phyloP scores from a whole-genome alignment of 2,113 vertebrate genomes.

The Upupa epops region DNA sequence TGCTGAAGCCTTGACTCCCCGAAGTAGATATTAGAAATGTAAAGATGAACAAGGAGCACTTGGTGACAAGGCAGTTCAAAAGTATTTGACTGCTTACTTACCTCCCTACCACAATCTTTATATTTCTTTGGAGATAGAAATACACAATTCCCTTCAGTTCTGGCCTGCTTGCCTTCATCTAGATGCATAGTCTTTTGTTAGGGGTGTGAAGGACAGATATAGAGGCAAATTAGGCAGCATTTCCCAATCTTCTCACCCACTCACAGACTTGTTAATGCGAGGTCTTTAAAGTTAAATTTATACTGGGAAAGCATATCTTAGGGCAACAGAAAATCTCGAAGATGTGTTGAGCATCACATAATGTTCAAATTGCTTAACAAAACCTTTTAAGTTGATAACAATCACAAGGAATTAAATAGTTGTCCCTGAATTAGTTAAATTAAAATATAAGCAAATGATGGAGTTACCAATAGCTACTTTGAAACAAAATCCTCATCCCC shows the following conservation, averaged over 20 bases:
- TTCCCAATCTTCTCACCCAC: not conserved
- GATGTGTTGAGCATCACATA: not conserved
- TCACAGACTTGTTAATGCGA: not conserved
- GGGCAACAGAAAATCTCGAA: not conserved
- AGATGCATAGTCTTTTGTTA: not conserved
- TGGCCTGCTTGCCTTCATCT: not conserved
- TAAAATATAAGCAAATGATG: not conserved
- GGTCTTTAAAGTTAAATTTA: not conserved
- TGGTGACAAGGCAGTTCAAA: not conserved
- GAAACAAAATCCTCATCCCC: not conserved
- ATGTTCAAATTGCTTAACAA: not conserved
- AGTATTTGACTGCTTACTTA: not conserved
- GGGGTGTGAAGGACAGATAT: accelerated
- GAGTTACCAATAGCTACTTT: not conserved
- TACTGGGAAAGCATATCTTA: not conserved
- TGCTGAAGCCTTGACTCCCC: not conserved
- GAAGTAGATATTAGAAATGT: not conserved
- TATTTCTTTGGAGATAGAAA: not conserved
- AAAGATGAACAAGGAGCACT: not conserved
- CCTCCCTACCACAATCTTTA: not conserved
- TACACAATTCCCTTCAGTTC: not conserved
- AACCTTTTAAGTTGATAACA: no score
- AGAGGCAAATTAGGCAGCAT: not conserved
- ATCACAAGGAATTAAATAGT: not conserved
- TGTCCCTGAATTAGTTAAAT: not conserved